Percentiles rank a stretch among this genome's conserved stretches.
These are phyloP conservation scores for Ovibos moschatus DNA, from an alignment of 2,113 vertebrate genomes.

Conservation along the genomic window DNA sequence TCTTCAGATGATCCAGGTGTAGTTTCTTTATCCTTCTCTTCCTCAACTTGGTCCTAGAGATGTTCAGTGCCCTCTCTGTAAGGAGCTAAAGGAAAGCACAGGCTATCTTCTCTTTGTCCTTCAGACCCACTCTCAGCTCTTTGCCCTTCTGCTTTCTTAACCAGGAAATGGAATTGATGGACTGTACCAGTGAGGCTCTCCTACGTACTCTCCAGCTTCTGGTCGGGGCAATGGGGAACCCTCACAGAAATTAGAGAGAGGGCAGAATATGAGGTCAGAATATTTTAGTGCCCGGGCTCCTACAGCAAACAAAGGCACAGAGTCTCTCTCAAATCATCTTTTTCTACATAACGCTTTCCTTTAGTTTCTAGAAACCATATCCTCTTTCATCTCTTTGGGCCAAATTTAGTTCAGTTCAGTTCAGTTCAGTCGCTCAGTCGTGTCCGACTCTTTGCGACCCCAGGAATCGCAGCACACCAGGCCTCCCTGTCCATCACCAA, in stretches of 20 bases:
- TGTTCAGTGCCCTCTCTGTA: neutral
- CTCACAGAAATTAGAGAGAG: neutral
- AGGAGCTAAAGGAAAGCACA: neutral
- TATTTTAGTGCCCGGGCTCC: neutral
- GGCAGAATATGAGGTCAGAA: neutral
- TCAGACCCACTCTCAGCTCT: neutral
- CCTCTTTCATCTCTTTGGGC: neutral
- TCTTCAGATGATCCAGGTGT: neutral
- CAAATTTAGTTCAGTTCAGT: neutral
- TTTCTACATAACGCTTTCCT: neutral
- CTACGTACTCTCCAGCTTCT: neutral
- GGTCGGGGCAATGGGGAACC: neutral
- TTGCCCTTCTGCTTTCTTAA: neutral
- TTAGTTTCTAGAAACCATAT: neutral
- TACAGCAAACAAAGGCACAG: neutral
- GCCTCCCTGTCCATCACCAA: too few species aligned
- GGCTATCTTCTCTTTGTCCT: neutral
- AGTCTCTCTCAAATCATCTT: neutral
- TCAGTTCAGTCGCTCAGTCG: too few species aligned
- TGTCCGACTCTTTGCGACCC: too few species aligned
- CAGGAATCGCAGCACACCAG: too few species aligned
- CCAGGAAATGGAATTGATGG: neutral
- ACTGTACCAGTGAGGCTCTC: neutral
- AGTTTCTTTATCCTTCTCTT: neutral
- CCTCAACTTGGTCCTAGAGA: neutral